These are phyloP conservation scores for Calycopis cecrops DNA, from an alignment of 1,140 invertebrate genomes.

Conservation along the genomic window DNA sequence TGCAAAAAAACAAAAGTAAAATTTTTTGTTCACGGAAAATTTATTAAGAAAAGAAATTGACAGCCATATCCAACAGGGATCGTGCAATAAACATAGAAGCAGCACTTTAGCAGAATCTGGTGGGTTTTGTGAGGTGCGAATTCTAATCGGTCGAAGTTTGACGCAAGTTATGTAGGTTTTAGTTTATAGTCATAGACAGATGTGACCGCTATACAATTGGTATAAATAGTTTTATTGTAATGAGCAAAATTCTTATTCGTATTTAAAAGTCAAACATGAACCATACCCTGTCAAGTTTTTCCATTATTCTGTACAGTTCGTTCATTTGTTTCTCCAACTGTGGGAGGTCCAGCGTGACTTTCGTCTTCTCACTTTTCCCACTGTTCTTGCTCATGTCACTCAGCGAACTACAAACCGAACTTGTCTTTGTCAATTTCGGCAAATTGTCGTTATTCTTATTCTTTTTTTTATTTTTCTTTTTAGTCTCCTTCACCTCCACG, in stretches of 20 bases:
- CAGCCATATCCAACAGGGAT: too few species aligned
- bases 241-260: too few species aligned
- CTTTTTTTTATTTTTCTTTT: constrained; percentile 39
- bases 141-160: too few species aligned
- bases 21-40: too few species aligned
- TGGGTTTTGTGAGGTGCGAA: too few species aligned
- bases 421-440: constrained; percentile 36
- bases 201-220: too few species aligned
- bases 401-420: constrained; percentile 50
- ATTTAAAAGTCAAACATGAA: neutral
- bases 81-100: too few species aligned
- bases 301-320: constrained; percentile 49
- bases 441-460: constrained; percentile 31
- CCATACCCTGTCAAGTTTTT: constrained; percentile 47
- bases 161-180: too few species aligned
- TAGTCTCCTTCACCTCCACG: constrained; percentile 22
- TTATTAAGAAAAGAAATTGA: too few species aligned
- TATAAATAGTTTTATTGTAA: too few species aligned
- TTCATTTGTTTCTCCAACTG: constrained; percentile 49
- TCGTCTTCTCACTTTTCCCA: constrained; percentile 30
- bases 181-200: too few species aligned
- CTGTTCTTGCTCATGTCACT: constrained; percentile 40
- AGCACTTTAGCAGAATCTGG: too few species aligned
- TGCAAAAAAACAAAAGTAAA: constrained; percentile 14
- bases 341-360: constrained; percentile 32